Conservation (phyloP, 2,888 invertebrate species). For the Esperia sulphurella region DNA sequence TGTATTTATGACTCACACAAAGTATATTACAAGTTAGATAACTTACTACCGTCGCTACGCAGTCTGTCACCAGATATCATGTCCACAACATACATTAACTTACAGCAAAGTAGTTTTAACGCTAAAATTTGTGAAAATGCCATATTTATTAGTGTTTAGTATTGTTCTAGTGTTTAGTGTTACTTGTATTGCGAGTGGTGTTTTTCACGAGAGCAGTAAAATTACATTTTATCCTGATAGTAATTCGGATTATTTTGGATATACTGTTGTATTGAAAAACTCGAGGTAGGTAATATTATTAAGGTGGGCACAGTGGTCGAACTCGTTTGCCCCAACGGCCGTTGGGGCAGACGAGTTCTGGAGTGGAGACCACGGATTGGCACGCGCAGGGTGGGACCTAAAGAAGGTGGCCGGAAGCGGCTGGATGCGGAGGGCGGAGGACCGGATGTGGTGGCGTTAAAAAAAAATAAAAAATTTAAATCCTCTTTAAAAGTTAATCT, state of each 20-base stretch:
- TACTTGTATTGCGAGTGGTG: slow-evolving; percentile 20
- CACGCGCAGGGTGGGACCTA: too few relatives aligned
- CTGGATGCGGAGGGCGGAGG: too few relatives aligned
- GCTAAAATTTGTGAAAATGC: background rate
- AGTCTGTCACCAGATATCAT: background rate
- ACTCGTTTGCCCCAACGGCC: too few relatives aligned
- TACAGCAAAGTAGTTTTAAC: background rate
- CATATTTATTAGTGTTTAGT: background rate
- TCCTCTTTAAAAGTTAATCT: too few relatives aligned
- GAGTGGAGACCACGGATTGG: too few relatives aligned
- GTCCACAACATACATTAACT: background rate
- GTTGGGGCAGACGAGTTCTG: too few relatives aligned
- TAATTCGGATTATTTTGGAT: slow-evolving; percentile 49
- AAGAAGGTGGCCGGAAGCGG: too few relatives aligned
- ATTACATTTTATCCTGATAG: slow-evolving; percentile 37
- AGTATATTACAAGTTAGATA: background rate
- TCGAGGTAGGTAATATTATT: slow-evolving; percentile 34
- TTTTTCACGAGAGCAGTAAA: slow-evolving; percentile 50
- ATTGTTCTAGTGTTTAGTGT: background rate
- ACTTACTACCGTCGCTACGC: background rate
- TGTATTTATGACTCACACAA: too few relatives aligned
- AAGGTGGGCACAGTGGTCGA: too few relatives aligned
- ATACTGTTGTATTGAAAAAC: slow-evolving; percentile 38
- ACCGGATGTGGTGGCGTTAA: too few relatives aligned
- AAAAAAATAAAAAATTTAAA: too few relatives aligned